These are phyloP conservation scores for Vidua macroura DNA, from an alignment of 2,113 vertebrate genomes.

Conservation along the genomic window DNA sequence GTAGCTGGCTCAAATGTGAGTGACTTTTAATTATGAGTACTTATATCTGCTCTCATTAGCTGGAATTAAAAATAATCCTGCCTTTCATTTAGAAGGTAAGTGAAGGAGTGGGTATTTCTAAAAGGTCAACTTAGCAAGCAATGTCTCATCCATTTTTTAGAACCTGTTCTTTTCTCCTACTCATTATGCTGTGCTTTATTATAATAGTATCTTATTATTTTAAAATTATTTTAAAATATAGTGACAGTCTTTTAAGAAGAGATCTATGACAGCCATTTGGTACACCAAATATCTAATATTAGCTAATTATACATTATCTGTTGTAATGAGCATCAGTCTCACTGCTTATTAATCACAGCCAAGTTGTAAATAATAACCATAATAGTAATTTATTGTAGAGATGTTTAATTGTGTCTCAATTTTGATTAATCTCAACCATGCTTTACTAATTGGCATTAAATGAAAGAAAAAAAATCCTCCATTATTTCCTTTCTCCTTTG, in stretches of 20 bases:
- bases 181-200: not conserved
- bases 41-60: not conserved
- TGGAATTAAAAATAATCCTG: constrained; percentile 22
- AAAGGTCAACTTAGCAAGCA: not conserved
- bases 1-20: not conserved
- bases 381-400: not conserved
- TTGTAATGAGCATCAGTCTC: not conserved
- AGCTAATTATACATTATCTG: not conserved
- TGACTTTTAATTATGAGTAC: not conserved
- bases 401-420: not conserved
- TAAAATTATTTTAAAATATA: not conserved
- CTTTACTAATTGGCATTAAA: constrained; percentile 30
- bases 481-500: not conserved
- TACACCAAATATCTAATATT: not conserved
- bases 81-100: not conserved
- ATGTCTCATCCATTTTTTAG: not conserved
- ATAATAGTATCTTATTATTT: not conserved
- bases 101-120: not conserved
- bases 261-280: not conserved
- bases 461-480: not conserved
- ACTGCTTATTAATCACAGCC: not conserved
- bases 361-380: constrained; percentile 18
- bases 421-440: not conserved
- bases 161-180: not conserved
- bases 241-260: not conserved